Evolutionary conservation across 2,797 vertebrate genomes (phyloP).

Genomic region (Premnoplex brunnescens): DNA sequence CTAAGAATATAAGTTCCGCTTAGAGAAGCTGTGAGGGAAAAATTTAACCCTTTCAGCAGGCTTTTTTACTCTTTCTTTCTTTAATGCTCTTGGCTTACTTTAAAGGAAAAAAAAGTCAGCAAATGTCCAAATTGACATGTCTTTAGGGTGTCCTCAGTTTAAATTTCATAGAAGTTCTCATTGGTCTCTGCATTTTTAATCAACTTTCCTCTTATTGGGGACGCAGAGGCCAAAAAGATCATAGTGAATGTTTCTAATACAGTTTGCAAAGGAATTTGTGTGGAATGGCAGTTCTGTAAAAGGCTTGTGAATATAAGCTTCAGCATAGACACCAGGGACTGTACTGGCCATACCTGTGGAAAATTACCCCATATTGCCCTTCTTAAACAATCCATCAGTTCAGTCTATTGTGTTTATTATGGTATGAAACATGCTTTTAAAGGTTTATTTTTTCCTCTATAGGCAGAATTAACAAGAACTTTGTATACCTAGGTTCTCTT

Average conservation of each 20-base stretch:
- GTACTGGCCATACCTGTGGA: background rate
- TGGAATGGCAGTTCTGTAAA: background rate
- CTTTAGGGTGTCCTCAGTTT: background rate
- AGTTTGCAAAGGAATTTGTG: constrained; percentile 48
- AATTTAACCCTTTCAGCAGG: constrained; percentile 72
- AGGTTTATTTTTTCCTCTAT: background rate
- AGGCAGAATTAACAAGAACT: constrained; percentile 43
- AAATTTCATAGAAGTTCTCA: constrained; percentile 13
- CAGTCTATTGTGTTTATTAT: background rate
- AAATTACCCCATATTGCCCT: background rate
- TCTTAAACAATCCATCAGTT: background rate
- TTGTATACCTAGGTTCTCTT: background rate
- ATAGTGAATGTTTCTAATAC: constrained; percentile 22
- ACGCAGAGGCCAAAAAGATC: background rate
- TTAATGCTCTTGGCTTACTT: background rate
- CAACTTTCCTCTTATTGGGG: background rate
- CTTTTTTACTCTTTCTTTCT: constrained; percentile 4
- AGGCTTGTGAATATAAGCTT: background rate
- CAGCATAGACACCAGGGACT: background rate
- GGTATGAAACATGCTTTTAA: background rate
- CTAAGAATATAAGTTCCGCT: constrained; percentile 79
- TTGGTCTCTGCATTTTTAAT: background rate
- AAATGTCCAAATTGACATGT: background rate
- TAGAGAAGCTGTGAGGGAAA: constrained; percentile 70
- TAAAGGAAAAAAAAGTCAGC: background rate